A percentile compares a stretch with the other conserved stretches of the same genome.
These are phyloP conservation scores for Fistularia commersonii DNA, from an alignment of 2,797 vertebrate genomes.

Conservation along the genomic window DNA sequence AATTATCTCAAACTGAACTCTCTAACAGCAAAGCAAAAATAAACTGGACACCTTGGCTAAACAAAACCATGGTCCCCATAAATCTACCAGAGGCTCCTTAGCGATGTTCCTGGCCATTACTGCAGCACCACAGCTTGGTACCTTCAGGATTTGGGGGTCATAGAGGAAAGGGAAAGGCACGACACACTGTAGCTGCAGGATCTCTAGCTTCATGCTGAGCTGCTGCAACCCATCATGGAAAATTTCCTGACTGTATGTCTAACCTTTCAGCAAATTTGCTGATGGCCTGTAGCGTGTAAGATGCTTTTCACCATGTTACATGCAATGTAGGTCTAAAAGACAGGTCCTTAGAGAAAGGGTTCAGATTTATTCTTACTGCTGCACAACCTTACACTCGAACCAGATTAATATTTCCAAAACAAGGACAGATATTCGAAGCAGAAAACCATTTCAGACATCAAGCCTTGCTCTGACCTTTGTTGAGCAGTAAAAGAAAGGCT, in stretches of 20 bases:
- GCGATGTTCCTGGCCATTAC: constrained; percentile 37
- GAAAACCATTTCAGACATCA: constrained; percentile 20
- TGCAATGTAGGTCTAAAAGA: too few relatives aligned
- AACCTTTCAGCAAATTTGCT: constrained; percentile 66
- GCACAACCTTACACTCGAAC: constrained; percentile 19
- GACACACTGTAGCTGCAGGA: constrained; percentile 51
- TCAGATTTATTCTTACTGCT: too few relatives aligned
- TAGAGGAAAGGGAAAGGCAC: constrained; percentile 55
- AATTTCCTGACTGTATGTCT: constrained; percentile 71
- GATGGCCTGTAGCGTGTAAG: constrained; percentile 21
- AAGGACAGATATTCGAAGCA: constrained; percentile 8
- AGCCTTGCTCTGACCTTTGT: constrained; percentile 22
- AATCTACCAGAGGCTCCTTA: constrained; percentile 54
- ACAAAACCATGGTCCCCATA: constrained; percentile 62
- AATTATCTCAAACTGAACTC: constrained; percentile 63
- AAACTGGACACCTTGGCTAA: constrained; percentile 56
- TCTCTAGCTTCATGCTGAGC: constrained; percentile 47
- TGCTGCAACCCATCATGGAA: constrained; percentile 50
- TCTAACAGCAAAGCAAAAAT: constrained; percentile 63
- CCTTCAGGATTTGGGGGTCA: constrained; percentile 44
- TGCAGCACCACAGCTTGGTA: constrained; percentile 26
- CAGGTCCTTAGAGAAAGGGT: too few relatives aligned
- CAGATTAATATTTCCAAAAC: constrained; percentile 10
- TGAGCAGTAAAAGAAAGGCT: constrained; percentile 12
- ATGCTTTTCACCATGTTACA: background rate